phyloP scores from a whole-genome alignment of 1,140 invertebrate species.

The Ceratitis capitata region DNA sequence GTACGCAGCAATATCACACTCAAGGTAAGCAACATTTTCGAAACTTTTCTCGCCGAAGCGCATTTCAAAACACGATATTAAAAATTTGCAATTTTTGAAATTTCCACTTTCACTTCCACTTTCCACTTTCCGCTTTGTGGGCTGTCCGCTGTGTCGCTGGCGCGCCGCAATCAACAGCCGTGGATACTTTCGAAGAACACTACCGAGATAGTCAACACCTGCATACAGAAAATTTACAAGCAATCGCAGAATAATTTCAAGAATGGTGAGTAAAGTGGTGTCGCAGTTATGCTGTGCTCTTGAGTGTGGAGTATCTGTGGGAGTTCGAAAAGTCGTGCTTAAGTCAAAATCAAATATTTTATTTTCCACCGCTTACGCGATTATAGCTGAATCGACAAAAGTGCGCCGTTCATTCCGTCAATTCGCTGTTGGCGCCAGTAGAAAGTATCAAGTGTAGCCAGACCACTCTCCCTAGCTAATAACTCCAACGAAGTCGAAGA shows the following conservation, averaged over 20 bases:
- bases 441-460: too few relatives aligned
- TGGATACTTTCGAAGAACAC: constrained; percentile 45
- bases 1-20: constrained; percentile 42
- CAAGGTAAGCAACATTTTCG: constrained; percentile 37
- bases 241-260: constrained; percentile 39
- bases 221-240: constrained; percentile 43
- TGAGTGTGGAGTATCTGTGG: too few relatives aligned
- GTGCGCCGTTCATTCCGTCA: too few relatives aligned
- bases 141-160: not conserved
- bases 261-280: not conserved
- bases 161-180: not conserved
- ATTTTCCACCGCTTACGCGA: too few relatives aligned
- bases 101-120: not conserved
- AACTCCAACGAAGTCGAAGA: too few relatives aligned
- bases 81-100: not conserved
- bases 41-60: too few relatives aligned
- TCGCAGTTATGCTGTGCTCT: too few relatives aligned
- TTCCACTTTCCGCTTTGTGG: not conserved
- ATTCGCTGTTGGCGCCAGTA: too few relatives aligned
- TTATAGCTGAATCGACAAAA: too few relatives aligned
- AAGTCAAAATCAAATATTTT: too few relatives aligned
- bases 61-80: not conserved
- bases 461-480: too few relatives aligned
- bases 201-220: constrained; percentile 42
- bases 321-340: too few relatives aligned